Conservation (phyloP, 2,888 invertebrate genomes). For the Scelioninae gen. 2 region DNA sequence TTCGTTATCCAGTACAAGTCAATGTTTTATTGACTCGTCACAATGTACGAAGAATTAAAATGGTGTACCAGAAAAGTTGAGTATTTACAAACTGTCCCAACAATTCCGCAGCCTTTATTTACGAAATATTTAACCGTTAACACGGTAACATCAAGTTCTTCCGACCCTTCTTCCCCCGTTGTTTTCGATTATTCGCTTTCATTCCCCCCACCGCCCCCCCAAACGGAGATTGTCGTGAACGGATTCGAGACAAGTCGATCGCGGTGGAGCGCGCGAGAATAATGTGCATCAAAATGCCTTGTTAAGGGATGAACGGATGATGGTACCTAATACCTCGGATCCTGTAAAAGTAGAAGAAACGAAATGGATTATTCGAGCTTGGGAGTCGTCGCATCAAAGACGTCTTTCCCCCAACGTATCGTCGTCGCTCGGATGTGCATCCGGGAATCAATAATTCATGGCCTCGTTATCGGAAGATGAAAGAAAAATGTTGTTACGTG, state of each 20-base stretch:
- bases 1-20: no score
- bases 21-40: no score
- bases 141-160: no score
- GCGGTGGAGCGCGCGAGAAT: slow-evolving; percentile 35
- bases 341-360: slow-evolving; percentile 27
- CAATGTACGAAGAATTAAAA: no score
- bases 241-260: slow-evolving; percentile 21
- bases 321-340: slow-evolving; percentile 18
- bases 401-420: not conserved
- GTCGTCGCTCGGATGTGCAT: not conserved
- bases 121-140: no score
- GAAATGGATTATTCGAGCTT: slow-evolving; percentile 6
- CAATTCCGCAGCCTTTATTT: no score
- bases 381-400: slow-evolving; percentile 19
- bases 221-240: slow-evolving; percentile 25
- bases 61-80: no score
- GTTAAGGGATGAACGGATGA: slow-evolving; percentile 48
- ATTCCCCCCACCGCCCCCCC: no score
- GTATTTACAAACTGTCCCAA: no score
- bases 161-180: no score
- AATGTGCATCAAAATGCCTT: slow-evolving; percentile 44
- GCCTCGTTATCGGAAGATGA: slow-evolving; percentile 26
- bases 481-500: slow-evolving; percentile 18
- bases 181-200: no score
- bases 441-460: slow-evolving; percentile 43